These are phyloP conservation scores for Argya squamiceps DNA, from an alignment of 2,797 vertebrate genomes.

Conservation along the genomic window DNA sequence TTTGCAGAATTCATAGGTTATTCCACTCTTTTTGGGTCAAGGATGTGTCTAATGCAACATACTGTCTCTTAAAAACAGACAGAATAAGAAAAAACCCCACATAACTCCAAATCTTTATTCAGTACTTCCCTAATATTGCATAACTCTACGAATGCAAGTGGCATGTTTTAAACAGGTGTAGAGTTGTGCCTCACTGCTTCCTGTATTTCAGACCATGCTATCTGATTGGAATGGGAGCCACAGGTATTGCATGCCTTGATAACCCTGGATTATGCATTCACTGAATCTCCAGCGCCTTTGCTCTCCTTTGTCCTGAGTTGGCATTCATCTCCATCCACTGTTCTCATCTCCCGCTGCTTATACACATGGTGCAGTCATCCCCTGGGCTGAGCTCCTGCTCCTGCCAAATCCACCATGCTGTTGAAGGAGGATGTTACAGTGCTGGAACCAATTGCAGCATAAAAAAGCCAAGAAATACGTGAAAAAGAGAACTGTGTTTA, in stretches of 20 bases:
- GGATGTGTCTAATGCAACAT: not conserved
- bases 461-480: slow-evolving; percentile 10
- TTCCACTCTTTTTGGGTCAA: not conserved
- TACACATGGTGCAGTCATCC: not conserved
- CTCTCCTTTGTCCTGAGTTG: slow-evolving; percentile 8
- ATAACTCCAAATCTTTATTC: not conserved
- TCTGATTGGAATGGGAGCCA: slow-evolving; percentile 25
- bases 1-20: not conserved
- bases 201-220: slow-evolving; percentile 13
- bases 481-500: slow-evolving; percentile 57
- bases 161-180: slow-evolving; percentile 22
- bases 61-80: not conserved
- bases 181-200: slow-evolving; percentile 23
- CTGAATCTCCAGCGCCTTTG: not conserved
- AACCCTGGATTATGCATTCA: not conserved
- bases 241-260: slow-evolving; percentile 14
- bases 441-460: not conserved
- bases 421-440: slow-evolving; percentile 5
- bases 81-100: fast-evolving
- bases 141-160: not conserved
- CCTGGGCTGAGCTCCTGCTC: not conserved
- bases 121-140: not conserved
- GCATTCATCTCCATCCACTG: not conserved
- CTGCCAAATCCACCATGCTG: not conserved
- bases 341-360: not conserved